phyloP scores from a whole-genome alignment of 1,140 invertebrate genomes.

The Plectrocnemia conspersa region DNA sequence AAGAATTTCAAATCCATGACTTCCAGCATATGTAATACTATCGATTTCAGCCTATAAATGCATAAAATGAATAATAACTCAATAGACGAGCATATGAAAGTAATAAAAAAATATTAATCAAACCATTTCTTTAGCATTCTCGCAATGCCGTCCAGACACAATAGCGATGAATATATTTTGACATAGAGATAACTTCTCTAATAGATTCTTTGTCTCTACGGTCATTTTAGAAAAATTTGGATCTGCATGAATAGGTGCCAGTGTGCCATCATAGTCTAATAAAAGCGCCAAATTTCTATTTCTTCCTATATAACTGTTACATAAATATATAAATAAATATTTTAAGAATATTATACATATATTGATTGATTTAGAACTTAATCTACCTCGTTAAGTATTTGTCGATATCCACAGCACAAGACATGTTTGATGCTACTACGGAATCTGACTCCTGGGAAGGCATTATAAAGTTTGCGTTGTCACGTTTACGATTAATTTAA shows the following conservation, averaged over 20 bases:
- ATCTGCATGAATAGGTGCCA: constrained; percentile 82
- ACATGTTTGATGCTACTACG: too few relatives aligned
- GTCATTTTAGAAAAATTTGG: constrained; percentile 82
- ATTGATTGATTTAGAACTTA: not conserved
- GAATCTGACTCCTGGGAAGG: too few relatives aligned
- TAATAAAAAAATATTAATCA: constrained; percentile 25
- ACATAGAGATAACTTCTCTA: constrained; percentile 76
- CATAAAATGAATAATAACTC: constrained; percentile 1
- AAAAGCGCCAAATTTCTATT: constrained; percentile 78
- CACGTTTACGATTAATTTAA: too few relatives aligned
- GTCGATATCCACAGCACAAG: not conserved
- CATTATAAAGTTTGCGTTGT: too few relatives aligned
- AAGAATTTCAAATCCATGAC: constrained; percentile 83
- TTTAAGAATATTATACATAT: not conserved
- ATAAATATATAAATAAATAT: not conserved
- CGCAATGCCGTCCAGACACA: constrained; percentile 79
- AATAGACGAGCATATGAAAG: not conserved
- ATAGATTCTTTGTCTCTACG: constrained; percentile 74
- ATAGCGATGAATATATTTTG: constrained; percentile 83
- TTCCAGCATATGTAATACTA: constrained; percentile 87
- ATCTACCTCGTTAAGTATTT: not conserved
- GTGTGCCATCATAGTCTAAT: constrained; percentile 84
- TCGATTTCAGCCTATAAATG: constrained; percentile 68
- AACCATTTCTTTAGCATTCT: constrained; percentile 83
- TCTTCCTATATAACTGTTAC: constrained; percentile 71